Percentiles rank a stretch among this genome's conserved stretches.
Evolutionary conservation across 1,140 invertebrate species (phyloP).

Genomic region (Bathynomus jamesi): DNA sequence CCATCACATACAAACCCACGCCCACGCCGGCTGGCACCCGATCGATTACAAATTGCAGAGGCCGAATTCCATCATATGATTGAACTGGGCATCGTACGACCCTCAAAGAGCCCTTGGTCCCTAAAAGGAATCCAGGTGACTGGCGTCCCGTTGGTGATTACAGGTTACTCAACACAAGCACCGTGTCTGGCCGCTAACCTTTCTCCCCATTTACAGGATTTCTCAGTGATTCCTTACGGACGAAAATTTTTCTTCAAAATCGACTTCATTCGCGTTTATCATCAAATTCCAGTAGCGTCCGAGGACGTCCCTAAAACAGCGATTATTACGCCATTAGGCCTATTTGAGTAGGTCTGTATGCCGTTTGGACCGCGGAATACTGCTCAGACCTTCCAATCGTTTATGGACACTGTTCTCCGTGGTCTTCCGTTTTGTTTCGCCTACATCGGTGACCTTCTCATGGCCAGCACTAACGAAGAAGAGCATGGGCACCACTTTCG

Average conservation of each 20-base stretch:
- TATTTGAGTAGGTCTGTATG: constrained; percentile 26
- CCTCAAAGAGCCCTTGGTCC: not conserved
- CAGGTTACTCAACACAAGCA: not conserved
- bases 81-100: not conserved
- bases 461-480: constrained; percentile 40
- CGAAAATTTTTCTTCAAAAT: constrained; percentile 21
- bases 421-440: constrained; percentile 39
- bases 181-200: not conserved
- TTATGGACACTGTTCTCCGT: constrained; percentile 42
- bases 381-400: constrained; percentile 44
- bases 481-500: constrained; percentile 42
- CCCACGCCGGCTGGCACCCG: not conserved
- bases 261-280: constrained; percentile 34
- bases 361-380: constrained; percentile 45
- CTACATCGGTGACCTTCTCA: constrained; percentile 48
- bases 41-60: not conserved
- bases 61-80: not conserved
- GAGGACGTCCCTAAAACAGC: constrained; percentile 37
- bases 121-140: not conserved
- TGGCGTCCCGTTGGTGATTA: not conserved
- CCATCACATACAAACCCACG: too few relatives aligned
- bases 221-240: not conserved
- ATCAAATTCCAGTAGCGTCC: constrained; percentile 34
- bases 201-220: not conserved
- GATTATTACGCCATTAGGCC: constrained; percentile 32